phyloP scores from a whole-genome alignment of 2,888 invertebrate genomes.

The Periphyllus acericola region DNA sequence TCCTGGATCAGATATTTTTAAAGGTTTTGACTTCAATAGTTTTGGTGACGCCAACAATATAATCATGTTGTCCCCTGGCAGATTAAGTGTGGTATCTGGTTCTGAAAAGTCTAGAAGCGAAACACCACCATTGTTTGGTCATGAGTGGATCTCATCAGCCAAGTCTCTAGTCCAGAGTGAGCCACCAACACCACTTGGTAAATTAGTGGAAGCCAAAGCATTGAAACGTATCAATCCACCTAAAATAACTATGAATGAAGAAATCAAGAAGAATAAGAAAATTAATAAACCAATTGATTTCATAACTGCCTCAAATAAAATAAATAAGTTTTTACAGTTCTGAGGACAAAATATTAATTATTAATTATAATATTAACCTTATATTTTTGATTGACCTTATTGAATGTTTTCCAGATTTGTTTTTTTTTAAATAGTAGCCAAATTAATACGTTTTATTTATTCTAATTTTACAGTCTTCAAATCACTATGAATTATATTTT shows the following conservation, averaged over 20 bases:
- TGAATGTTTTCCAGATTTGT: no score
- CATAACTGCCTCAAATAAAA: neutral
- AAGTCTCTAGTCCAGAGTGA: constrained; percentile 35
- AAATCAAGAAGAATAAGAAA: neutral
- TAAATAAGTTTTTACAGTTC: constrained; percentile 14
- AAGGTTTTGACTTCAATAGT: neutral
- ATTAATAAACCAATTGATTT: neutral
- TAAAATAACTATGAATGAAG: constrained; percentile 37
- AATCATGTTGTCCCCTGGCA: constrained; percentile 7
- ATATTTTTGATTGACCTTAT: no score
- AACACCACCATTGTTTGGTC: constrained; percentile 29
- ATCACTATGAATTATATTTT: no score
- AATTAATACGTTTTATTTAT: no score
- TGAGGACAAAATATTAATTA: neutral
- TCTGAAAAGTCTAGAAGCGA: constrained; percentile 31
- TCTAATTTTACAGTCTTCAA: no score
- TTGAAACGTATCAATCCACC: constrained; percentile 43
- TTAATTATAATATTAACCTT: no score
- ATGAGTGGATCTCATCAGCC: neutral
- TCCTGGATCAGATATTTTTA: neutral
- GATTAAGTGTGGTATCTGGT: constrained; percentile 5
- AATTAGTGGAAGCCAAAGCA: constrained; percentile 27
- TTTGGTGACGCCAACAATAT: neutral
- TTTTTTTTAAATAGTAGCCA: no score
- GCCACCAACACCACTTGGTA: constrained; percentile 33